Base-by-base conservation (phyloP, 2,113 vertebrate species). In the Ancistrus triradiatus region DNA sequence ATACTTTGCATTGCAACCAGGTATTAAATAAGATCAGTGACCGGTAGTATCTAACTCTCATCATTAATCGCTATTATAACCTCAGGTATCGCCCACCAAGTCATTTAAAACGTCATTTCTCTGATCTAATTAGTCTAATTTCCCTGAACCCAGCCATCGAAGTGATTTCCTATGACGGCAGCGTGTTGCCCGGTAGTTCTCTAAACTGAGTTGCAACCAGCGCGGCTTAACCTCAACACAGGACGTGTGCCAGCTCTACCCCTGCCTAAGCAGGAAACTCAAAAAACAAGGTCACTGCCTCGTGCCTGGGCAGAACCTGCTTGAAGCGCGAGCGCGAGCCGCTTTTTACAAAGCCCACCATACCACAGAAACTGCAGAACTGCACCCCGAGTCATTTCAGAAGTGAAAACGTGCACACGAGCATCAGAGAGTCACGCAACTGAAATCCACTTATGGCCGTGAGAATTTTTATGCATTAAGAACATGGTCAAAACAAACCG, bases 231-330 rank as follows among this genome's bases (percentile, higher is more conserved):
- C 42, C 49, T 31, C 55, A 35, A 15, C 6, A 19, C 31, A 47
- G 27, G 10, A 2, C 40, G 37, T 31, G 59, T 59, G 52, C 59
- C 70, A 47, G 22, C 3, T 7, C 19, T 59, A 6, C 49, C 65
- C 47, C 21, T 52, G 44, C 42, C 27, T 46, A 44, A 8, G 21
- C 59, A 52, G 37, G 49, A 68, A 73, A 42, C 8, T 18, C 33
- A 11, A 9, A n/a, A 64, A 68, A 55, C 37, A 63, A 64, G 59
- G 48, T 42, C 47, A 48, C 19, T 2, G 25, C 25, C 64, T 68
- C 46, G 56, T 63, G 59, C 38, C 27, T 31, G 37, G 40, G 47
- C 48, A 65, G 19, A 61, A 57, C 46, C 52, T 50, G 52, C 52
- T 28, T 3, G 10, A 73, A 59, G 52, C 4, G 42, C 22, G 49